Evolutionary conservation across 2,797 vertebrate species (phyloP).

Genomic region (Fringilla coelebs): DNA sequence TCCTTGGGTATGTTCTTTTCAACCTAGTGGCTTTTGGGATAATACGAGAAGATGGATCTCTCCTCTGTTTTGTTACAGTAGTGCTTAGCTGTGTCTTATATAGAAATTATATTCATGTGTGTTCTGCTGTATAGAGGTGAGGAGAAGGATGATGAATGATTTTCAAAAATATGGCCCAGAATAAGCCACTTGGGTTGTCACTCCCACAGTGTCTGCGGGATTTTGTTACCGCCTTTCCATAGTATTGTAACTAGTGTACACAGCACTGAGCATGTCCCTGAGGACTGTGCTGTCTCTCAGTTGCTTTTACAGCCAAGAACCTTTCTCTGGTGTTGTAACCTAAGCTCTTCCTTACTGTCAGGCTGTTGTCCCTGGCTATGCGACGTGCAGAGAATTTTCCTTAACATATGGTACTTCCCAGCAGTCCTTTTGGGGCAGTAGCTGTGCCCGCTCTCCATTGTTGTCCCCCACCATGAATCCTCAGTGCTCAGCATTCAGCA

Average conservation of each 20-base stretch:
- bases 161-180: constrained; percentile 7
- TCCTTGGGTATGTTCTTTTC: not conserved
- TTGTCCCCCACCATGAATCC: not conserved
- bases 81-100: not conserved
- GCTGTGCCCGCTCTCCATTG: not conserved
- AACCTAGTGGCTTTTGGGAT: constrained; percentile 9
- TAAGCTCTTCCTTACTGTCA: not conserved
- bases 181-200: not conserved
- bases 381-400: not conserved
- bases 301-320: not conserved
- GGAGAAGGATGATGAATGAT: not conserved
- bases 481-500: not conserved
- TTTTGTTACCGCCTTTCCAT: not conserved
- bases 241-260: not conserved
- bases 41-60: not conserved
- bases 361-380: not conserved
- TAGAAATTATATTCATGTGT: not conserved
- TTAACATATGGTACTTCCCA: not conserved
- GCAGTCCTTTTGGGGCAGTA: not conserved
- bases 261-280: not conserved
- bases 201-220: not conserved
- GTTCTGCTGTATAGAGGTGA: not conserved
- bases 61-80: not conserved
- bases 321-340: not conserved
- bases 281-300: not conserved